Percentiles rank a stretch among this genome's conserved stretches.
Evolutionary conservation across 2,888 invertebrate species (phyloP).

Genomic region (Mesorhabditis sp.): DNA sequence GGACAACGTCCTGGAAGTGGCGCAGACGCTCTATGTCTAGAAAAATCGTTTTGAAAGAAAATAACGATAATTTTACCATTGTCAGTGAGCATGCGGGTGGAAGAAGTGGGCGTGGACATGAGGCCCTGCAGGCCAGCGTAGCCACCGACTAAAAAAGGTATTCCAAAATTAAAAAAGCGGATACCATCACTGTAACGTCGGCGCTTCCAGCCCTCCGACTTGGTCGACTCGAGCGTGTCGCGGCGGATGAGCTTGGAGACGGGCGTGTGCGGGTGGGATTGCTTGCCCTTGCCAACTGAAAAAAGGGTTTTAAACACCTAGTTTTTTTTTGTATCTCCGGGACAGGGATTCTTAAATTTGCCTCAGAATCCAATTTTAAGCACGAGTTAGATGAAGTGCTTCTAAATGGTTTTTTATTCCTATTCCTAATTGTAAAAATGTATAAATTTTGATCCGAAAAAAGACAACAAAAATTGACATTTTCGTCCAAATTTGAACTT

Average conservation of each 20-base stretch:
- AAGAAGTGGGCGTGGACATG: not conserved
- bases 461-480: too few relatives aligned
- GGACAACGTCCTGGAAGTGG: not conserved
- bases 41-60: not conserved
- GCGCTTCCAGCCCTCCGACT: not conserved
- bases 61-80: not conserved
- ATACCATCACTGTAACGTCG: slow-evolving; percentile 1
- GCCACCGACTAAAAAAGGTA: slow-evolving; percentile 1
- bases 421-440: too few relatives aligned
- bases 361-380: too few relatives aligned
- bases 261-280: too few relatives aligned
- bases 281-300: too few relatives aligned
- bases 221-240: not conserved
- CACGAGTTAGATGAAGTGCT: too few relatives aligned
- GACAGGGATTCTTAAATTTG: too few relatives aligned
- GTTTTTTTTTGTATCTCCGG: too few relatives aligned
- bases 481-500: too few relatives aligned
- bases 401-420: too few relatives aligned
- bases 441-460: too few relatives aligned
- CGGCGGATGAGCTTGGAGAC: not conserved
- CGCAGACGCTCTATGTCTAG: not conserved
- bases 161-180: not conserved
- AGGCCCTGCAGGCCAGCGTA: not conserved
- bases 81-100: not conserved
- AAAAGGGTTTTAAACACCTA: too few relatives aligned